phyloP scores from a whole-genome alignment of 2,888 invertebrate genomes.

The Cetonia aurata region DNA sequence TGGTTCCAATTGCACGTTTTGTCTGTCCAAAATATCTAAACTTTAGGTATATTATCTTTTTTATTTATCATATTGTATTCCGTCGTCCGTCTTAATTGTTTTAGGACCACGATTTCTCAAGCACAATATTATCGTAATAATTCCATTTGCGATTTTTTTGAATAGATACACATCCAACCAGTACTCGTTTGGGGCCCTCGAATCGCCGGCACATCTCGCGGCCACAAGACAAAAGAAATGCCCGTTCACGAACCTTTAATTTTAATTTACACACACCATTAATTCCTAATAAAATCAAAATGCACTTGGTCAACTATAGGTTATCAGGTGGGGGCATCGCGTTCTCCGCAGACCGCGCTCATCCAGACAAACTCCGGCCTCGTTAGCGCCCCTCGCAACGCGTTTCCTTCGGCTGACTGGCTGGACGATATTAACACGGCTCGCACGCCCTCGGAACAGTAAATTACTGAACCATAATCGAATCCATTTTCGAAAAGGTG shows the following conservation, averaged over 20 bases:
- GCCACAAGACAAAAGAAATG: neutral
- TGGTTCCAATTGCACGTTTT: too few species aligned
- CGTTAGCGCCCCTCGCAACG: constrained; percentile 47
- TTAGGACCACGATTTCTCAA: too few species aligned
- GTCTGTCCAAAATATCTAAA: too few species aligned
- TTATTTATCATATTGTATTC: too few species aligned
- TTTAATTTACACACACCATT: constrained; percentile 53
- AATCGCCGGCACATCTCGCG: neutral
- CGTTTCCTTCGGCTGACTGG: constrained; percentile 43
- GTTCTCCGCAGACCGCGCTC: constrained; percentile 49
- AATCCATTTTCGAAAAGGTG: constrained; percentile 64
- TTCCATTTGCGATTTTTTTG: too few species aligned
- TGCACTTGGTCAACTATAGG: constrained; percentile 54
- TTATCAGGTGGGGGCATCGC: constrained; percentile 55
- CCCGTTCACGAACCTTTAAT: constrained; percentile 48
- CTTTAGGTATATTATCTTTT: too few species aligned
- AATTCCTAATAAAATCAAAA: constrained; percentile 55
- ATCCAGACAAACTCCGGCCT: constrained; percentile 50
- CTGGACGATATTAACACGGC: constrained; percentile 59
- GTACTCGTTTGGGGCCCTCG: too few species aligned
- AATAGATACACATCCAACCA: too few species aligned
- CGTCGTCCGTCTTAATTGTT: too few species aligned
- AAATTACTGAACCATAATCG: constrained; percentile 63
- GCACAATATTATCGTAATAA: too few species aligned
- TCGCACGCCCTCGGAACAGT: constrained; percentile 60